A percentile compares a stretch with the other conserved stretches of the same genome.
Conservation (phyloP, 2,797 vertebrate genomes). For the Alcedo atthis region DNA sequence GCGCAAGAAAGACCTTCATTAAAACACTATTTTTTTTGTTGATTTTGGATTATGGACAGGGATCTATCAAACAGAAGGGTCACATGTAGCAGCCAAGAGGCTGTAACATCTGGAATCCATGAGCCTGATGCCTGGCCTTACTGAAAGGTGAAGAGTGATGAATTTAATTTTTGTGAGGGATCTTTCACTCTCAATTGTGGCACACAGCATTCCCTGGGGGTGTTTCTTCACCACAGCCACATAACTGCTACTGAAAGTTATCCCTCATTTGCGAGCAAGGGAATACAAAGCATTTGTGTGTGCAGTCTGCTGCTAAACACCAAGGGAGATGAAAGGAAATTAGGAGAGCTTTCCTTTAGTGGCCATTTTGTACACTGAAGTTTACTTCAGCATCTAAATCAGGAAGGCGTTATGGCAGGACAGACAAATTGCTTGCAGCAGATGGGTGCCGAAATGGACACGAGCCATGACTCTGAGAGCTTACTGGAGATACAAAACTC, state of each 20-base stretch:
- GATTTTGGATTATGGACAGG: slow-evolving; percentile 24
- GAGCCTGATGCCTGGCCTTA: slow-evolving; percentile 10
- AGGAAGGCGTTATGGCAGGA: neutral
- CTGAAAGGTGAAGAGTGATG: slow-evolving; percentile 25
- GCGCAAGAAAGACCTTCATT: neutral
- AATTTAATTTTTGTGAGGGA: slow-evolving; percentile 2
- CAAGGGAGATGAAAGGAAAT: slow-evolving; percentile 24
- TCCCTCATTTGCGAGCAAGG: neutral
- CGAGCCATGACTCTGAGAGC: neutral
- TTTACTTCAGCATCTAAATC: neutral
- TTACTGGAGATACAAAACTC: neutral
- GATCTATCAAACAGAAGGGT: slow-evolving; percentile 13
- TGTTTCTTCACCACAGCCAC: neutral
- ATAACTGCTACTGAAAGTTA: neutral
- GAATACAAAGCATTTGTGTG: neutral
- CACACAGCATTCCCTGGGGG: neutral
- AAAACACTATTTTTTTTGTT: neutral
- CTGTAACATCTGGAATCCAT: slow-evolving; percentile 37
- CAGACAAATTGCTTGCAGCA: neutral
- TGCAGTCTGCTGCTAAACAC: slow-evolving; percentile 10
- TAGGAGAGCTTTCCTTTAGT: neutral
- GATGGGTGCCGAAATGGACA: neutral
- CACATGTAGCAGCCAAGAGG: neutral
- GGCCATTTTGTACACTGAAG: neutral
- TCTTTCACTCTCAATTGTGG: neutral